Evolutionary conservation across 2,113 vertebrate genomes (phyloP).

Genomic region (Aviceda subcristata): DNA sequence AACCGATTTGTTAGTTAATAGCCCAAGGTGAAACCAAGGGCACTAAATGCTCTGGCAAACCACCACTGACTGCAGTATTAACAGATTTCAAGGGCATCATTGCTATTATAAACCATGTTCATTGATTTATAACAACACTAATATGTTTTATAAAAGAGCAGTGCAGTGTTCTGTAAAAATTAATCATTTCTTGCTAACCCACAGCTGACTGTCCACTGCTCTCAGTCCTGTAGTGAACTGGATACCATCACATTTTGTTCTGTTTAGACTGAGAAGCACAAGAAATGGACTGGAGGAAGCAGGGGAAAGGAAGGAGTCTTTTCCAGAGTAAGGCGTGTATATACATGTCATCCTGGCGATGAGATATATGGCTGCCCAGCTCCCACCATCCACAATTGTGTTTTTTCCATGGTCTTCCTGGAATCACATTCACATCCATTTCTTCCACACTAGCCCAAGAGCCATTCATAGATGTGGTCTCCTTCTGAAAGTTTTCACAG

Average conservation of each 20-base stretch:
- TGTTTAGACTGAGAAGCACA: not conserved
- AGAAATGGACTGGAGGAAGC: not conserved
- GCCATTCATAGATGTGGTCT: not conserved
- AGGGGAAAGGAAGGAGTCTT: not conserved
- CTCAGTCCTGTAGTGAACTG: not conserved
- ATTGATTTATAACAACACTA: conserved; percentile 80
- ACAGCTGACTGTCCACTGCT: conserved; percentile 30
- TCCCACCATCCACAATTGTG: not conserved
- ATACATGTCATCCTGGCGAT: not conserved
- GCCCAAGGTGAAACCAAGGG: conserved; percentile 80
- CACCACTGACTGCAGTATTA: conserved; percentile 65
- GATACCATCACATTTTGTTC: not conserved
- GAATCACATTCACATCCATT: not conserved
- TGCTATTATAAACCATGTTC: conserved; percentile 77
- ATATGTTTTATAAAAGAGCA: conserved; percentile 72
- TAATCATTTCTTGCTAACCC: conserved; percentile 61
- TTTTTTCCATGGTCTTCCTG: not conserved
- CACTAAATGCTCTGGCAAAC: conserved; percentile 66
- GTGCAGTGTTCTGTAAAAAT: conserved; percentile 70
- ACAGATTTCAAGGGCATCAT: conserved; percentile 76
- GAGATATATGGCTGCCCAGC: not conserved
- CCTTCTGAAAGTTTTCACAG: not conserved
- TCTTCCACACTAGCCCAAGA: not conserved
- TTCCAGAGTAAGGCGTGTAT: not conserved
- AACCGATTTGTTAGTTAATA: conserved; percentile 82